Evolutionary conservation across 2,113 vertebrate genomes (phyloP).

Genomic region (Corythornis cristatus): DNA sequence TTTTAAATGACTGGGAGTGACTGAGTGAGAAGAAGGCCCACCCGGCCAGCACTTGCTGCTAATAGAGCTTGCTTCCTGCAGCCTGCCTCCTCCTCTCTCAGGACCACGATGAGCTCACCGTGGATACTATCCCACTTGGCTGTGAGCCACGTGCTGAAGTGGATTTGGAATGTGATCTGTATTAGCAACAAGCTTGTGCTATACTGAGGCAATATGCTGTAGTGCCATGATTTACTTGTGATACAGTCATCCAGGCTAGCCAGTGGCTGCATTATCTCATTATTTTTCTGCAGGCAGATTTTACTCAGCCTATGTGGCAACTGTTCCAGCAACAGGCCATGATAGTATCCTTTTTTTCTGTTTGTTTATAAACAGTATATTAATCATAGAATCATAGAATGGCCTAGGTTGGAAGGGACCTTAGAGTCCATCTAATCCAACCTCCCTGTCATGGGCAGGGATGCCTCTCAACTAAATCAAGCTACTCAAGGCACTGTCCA

Average conservation of each 20-base stretch:
- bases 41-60: background rate
- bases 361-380: background rate
- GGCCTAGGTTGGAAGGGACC: no score
- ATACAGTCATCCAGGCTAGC: background rate
- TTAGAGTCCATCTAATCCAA: no score
- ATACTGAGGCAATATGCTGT: background rate
- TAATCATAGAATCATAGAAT: background rate
- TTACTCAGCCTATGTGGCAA: background rate
- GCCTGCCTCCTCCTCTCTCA: background rate
- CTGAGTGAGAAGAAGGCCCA: background rate
- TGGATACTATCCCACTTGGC: background rate
- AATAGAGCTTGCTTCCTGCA: background rate
- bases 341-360: background rate
- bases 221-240: background rate
- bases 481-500: no score
- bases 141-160: background rate
- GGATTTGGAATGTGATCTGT: background rate
- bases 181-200: conserved; percentile 1
- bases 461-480: no score
- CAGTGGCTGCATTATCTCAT: background rate
- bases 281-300: background rate
- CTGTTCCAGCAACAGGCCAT: background rate
- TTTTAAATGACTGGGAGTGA: background rate
- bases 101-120: conserved; percentile 29
- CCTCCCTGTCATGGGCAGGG: no score